Evolutionary conservation across 2,888 invertebrate species (phyloP).

Genomic region (Scaeva pyrastri): DNA sequence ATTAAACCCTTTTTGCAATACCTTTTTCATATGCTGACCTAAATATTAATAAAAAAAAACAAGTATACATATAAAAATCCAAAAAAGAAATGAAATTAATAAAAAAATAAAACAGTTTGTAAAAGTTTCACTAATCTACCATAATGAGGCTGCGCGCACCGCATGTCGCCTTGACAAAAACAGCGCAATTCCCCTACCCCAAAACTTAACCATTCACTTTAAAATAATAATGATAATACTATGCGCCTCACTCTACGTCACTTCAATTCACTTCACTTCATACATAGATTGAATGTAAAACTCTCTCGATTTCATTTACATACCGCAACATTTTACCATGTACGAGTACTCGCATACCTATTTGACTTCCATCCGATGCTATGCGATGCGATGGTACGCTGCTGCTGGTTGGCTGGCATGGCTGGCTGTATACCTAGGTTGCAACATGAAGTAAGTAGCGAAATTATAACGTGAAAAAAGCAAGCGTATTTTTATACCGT

Average conservation of each 20-base stretch:
- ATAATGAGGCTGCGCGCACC: slow-evolving; percentile 32
- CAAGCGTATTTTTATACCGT: background rate
- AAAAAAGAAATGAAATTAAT: background rate
- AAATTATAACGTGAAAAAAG: slow-evolving; percentile 59
- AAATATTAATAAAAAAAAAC: background rate
- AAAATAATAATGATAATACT: slow-evolving; percentile 3
- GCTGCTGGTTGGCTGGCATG: background rate
- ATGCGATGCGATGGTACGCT: background rate
- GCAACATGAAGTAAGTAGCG: slow-evolving; percentile 37
- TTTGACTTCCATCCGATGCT: slow-evolving; percentile 1
- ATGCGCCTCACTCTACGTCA: slow-evolving; percentile 57
- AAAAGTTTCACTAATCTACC: slow-evolving; percentile 49
- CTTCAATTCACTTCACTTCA: slow-evolving; percentile 1
- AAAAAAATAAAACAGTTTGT: background rate
- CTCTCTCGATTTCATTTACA: slow-evolving; percentile 70
- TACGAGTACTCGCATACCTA: too few species aligned
- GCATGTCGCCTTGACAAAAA: slow-evolving; percentile 3
- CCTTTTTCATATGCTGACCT: slow-evolving; percentile 7
- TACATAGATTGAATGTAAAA: slow-evolving; percentile 38
- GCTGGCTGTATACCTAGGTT: background rate
- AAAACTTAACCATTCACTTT: slow-evolving; percentile 43
- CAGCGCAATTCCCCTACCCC: background rate
- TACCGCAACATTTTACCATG: slow-evolving; percentile 38
- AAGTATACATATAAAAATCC: background rate
- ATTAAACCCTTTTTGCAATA: slow-evolving; percentile 8